phyloP scores from a whole-genome alignment of 2,797 vertebrate genomes.

The Selene dorsalis region DNA sequence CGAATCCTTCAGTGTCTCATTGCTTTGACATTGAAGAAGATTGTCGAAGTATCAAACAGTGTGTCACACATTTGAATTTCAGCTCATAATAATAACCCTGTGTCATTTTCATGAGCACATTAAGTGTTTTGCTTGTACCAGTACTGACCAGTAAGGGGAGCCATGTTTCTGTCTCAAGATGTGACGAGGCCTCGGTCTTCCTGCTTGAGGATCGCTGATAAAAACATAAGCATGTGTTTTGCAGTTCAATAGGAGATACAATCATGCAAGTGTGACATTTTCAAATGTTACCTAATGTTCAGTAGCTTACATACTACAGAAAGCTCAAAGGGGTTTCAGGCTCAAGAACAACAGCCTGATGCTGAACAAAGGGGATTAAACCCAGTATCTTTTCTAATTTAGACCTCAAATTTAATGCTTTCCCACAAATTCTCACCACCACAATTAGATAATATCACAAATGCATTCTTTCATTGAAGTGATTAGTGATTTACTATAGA shows the following conservation, averaged over 20 bases:
- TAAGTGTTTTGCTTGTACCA: constrained; percentile 24
- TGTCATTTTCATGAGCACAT: neutral
- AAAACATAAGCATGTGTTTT: neutral
- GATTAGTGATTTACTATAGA: too few species aligned
- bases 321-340: neutral
- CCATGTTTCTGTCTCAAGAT: constrained; percentile 47
- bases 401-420: neutral
- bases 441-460: neutral
- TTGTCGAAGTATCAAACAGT: neutral
- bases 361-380: neutral
- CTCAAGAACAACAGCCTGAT: neutral
- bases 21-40: neutral
- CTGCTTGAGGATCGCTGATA: neutral
- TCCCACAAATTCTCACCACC: neutral
- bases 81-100: neutral
- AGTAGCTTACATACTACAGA: too few species aligned
- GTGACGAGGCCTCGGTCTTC: neutral
- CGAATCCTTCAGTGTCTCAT: neutral
- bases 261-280: too few species aligned
- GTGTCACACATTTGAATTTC: neutral
- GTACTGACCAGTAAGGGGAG: constrained; percentile 55
- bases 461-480: neutral
- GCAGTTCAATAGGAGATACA: neutral
- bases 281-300: neutral
- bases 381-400: neutral